phyloP scores from a whole-genome alignment of 2,113 vertebrate genomes.

The Ranitomeya variabilis region DNA sequence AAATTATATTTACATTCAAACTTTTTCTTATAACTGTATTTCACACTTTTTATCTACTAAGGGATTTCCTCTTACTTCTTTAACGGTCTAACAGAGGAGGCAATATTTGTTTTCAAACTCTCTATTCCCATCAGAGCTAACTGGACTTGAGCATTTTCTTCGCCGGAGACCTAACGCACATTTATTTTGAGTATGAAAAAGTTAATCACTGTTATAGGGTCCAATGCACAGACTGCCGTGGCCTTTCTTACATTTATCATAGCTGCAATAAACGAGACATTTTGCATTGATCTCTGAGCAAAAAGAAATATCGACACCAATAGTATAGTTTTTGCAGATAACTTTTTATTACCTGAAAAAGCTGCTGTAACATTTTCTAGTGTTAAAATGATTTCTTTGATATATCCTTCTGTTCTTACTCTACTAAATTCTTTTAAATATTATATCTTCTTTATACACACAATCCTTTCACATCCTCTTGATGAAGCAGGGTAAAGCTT shows the following conservation, averaged over 20 bases:
- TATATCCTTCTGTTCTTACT: too few species aligned
- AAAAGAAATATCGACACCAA: not conserved
- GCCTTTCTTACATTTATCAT: not conserved
- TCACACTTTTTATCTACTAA: not conserved
- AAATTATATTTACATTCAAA: too few species aligned
- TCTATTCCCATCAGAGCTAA: not conserved
- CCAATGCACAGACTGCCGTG: not conserved
- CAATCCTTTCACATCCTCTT: too few species aligned
- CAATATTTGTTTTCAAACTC: not conserved
- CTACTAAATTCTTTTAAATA: too few species aligned
- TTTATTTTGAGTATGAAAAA: slow-evolving; percentile 25
- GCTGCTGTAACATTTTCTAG: not conserved
- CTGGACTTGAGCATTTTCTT: not conserved
- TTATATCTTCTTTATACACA: too few species aligned
- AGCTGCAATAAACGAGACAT: slow-evolving; percentile 4
- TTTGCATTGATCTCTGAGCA: slow-evolving; percentile 20
- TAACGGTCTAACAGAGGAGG: not conserved
- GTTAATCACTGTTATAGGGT: slow-evolving; percentile 31
- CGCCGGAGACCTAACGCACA: not conserved
- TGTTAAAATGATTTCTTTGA: not conserved
- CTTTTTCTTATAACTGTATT: too few species aligned
- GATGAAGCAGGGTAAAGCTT: too few species aligned
- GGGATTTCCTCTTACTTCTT: not conserved
- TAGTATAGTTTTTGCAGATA: not conserved
- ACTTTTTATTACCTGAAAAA: not conserved